phyloP scores from a whole-genome alignment of 2,888 invertebrate species.

The Ochlodes sylvanus region DNA sequence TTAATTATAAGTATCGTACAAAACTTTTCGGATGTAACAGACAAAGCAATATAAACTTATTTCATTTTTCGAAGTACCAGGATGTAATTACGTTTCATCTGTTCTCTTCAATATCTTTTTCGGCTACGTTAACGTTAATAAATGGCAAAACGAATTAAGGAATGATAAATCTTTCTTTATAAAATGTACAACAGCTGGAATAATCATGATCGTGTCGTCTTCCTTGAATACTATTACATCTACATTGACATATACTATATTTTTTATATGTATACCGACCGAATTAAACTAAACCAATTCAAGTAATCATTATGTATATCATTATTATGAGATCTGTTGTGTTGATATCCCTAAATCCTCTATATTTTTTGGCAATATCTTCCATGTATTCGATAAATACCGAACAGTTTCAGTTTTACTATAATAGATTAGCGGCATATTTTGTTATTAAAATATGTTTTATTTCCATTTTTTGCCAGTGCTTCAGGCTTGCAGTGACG shows the following conservation, averaged over 20 bases:
- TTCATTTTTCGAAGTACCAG: neutral
- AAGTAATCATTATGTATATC: too few species aligned
- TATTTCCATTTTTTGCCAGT: neutral
- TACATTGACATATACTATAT: too few species aligned
- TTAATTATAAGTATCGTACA: neutral
- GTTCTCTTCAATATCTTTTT: conserved; percentile 3
- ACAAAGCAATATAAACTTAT: neutral
- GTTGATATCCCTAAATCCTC: too few species aligned
- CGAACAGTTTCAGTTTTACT: too few species aligned
- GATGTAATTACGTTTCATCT: neutral
- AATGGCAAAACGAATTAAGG: conserved; percentile 7
- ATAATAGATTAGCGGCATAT: too few species aligned
- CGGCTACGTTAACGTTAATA: neutral
- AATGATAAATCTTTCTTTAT: conserved; percentile 7
- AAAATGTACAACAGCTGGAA: neutral
- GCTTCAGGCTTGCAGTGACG: neutral
- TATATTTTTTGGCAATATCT: too few species aligned
- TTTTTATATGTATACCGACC: too few species aligned
- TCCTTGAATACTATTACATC: neutral
- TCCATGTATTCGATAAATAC: too few species aligned
- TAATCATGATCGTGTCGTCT: neutral
- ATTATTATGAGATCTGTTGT: too few species aligned
- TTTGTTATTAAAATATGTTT: neutral
- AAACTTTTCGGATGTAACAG: neutral
- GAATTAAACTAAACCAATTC: too few species aligned